phyloP scores from a whole-genome alignment of 2,888 invertebrate species.

The Harpalus rubripes region DNA sequence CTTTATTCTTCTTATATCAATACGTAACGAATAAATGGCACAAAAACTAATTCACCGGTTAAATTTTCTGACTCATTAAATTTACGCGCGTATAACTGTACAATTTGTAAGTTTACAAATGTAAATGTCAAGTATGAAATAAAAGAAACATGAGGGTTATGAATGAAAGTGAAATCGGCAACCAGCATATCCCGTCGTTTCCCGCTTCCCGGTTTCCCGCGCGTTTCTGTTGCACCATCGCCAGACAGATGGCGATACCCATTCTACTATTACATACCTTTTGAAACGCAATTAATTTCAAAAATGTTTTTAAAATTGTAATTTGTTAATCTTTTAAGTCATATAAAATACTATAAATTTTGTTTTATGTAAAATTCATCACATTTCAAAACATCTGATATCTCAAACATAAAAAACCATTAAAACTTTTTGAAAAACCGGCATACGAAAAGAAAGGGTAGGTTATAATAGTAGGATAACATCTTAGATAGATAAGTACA shows the following conservation, averaged over 20 bases:
- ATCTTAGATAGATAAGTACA: too few relatives aligned
- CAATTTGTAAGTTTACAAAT: conserved; percentile 23
- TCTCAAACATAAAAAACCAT: too few relatives aligned
- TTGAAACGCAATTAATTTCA: not conserved
- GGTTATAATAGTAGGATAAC: too few relatives aligned
- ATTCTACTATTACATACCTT: not conserved
- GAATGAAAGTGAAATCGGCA: conserved; percentile 36
- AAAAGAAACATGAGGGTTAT: conserved; percentile 32
- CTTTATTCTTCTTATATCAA: not conserved
- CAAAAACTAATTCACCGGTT: not conserved
- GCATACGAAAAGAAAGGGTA: too few relatives aligned
- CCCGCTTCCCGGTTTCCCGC: conserved; percentile 33
- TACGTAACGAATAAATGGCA: not conserved
- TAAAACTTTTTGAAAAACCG: too few relatives aligned
- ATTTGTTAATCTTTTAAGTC: too few relatives aligned
- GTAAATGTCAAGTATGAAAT: conserved; percentile 34
- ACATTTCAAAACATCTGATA: too few relatives aligned
- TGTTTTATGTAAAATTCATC: too few relatives aligned
- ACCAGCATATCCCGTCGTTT: conserved; percentile 37
- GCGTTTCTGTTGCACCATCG: not conserved
- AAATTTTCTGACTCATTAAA: conserved; percentile 33
- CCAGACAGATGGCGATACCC: conserved; percentile 7
- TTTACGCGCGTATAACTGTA: conserved; percentile 25
- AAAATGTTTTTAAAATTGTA: too few relatives aligned
- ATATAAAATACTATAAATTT: too few relatives aligned